phyloP scores from a whole-genome alignment of 2,888 invertebrate species.

The Epistrophella euchroma region DNA sequence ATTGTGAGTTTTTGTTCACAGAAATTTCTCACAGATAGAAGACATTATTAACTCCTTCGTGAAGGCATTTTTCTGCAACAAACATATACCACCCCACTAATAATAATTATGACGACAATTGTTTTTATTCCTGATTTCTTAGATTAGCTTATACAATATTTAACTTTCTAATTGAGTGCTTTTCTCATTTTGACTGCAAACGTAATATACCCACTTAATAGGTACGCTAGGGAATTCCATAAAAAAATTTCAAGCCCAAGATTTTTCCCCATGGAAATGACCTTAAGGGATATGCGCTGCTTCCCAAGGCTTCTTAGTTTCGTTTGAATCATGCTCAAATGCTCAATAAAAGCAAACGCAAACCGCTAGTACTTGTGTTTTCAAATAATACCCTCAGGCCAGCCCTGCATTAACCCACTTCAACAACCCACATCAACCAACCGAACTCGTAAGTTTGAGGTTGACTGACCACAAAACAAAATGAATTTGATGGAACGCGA shows the following conservation, averaged over 20 bases:
- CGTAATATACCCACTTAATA: too few relatives aligned
- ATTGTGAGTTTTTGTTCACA: too few relatives aligned
- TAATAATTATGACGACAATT: too few relatives aligned
- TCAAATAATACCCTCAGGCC: conserved; percentile 16
- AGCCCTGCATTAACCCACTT: background rate
- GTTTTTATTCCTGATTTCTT: too few relatives aligned
- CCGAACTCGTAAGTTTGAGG: conserved; percentile 46
- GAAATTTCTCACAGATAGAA: too few relatives aligned
- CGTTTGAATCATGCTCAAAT: background rate
- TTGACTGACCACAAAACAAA: conserved; percentile 70
- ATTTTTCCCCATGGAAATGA: background rate
- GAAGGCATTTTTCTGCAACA: too few relatives aligned
- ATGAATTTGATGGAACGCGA: conserved; percentile 71
- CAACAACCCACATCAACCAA: conserved; percentile 12
- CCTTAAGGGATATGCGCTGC: background rate
- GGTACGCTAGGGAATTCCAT: background rate
- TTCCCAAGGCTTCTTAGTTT: background rate
- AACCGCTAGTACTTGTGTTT: background rate
- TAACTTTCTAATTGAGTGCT: too few relatives aligned
- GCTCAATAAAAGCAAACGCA: background rate
- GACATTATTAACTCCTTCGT: too few relatives aligned
- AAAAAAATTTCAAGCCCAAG: background rate
- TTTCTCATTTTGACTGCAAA: too few relatives aligned
- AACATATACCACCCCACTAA: too few relatives aligned
- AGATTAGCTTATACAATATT: too few relatives aligned